Evolutionary conservation across 35 echinoderm and acorn worm genomes (phyloP), one percentile per base, ranked within the genome.

Genomic region (Eucidaris tribuloides): DNA sequence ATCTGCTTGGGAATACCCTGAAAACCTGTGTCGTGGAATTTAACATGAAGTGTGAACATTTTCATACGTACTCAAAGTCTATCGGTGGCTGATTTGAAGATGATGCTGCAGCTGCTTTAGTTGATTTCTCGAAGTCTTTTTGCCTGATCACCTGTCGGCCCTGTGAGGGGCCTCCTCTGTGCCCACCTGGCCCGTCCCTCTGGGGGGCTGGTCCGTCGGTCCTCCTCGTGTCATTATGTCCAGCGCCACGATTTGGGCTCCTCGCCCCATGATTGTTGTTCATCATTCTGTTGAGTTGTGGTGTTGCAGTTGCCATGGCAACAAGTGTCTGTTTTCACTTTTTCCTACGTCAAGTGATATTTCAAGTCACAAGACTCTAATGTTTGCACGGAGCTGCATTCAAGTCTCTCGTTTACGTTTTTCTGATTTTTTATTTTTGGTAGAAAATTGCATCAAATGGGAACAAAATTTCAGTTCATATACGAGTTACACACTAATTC

Each of bases 281-380:
- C 39, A 79, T 87, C 46, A 77, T 62, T 49, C 79, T 49, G 49
- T 87, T 66, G 64, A 84, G 88, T 45, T 65, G 80, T 62, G 88
- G 88, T 72, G 81, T 38, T 35, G 89, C 83, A 20, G 89, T 80
- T 79, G 89, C 89, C 65, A 82, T 82, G 65, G 89, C 79, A 72
- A 74, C 24, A 5, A 74, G 68, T 74, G 68, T 74, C 68, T 74
- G 38, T 74, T 74, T 17, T 44, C 68, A 74, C 64, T 68, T 59
- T n/a, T n/a, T n/a, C n/a, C n/a, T n/a, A n/a, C n/a, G n/a, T n/a
- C n/a, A n/a, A n/a, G n/a, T n/a, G n/a, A n/a, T n/a, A n/a, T n/a
- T n/a, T n/a, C n/a, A n/a, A n/a, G n/a, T n/a, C n/a, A n/a, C n/a
- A n/a, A n/a, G n/a, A n/a, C n/a, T n/a, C n/a, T n/a, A n/a, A n/a